Evolutionary conservation across 2,113 vertebrate species (phyloP).

Genomic region (Pterocles orientalis): DNA sequence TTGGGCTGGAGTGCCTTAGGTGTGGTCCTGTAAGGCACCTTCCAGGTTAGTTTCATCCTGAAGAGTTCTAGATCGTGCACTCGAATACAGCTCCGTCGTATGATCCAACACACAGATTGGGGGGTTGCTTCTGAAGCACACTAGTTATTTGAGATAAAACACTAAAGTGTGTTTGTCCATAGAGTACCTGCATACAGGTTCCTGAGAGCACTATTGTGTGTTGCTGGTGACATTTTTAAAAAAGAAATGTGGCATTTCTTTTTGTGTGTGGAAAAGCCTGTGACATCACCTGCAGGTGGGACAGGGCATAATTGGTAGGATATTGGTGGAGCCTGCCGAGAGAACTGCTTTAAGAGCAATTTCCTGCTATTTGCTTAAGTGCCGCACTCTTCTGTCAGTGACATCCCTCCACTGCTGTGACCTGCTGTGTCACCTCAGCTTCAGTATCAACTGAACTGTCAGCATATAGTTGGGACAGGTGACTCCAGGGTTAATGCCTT

Average conservation of each 20-base stretch:
- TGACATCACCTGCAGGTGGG: neutral
- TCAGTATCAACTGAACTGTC: neutral
- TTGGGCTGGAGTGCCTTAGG: neutral
- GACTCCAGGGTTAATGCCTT: neutral
- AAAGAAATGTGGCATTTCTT: neutral
- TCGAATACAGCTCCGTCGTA: neutral
- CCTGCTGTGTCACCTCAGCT: neutral
- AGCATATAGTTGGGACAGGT: neutral
- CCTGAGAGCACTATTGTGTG: neutral
- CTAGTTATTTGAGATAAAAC: neutral
- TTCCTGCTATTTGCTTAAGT: neutral
- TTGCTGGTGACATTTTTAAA: neutral
- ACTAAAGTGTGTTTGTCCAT: neutral
- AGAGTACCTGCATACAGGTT: neutral
- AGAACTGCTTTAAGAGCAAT: neutral
- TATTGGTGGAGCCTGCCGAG: neutral
- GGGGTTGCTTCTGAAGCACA: neutral
- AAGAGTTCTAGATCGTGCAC: neutral
- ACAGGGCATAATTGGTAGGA: neutral
- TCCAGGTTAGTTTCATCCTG: neutral
- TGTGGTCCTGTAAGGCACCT: neutral
- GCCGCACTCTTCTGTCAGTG: neutral
- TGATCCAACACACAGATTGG: accelerated
- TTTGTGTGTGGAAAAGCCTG: neutral
- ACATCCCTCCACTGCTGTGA: neutral